Evolutionary conservation across 2,888 invertebrate genomes (phyloP).

Genomic region (Theretra japonica): DNA sequence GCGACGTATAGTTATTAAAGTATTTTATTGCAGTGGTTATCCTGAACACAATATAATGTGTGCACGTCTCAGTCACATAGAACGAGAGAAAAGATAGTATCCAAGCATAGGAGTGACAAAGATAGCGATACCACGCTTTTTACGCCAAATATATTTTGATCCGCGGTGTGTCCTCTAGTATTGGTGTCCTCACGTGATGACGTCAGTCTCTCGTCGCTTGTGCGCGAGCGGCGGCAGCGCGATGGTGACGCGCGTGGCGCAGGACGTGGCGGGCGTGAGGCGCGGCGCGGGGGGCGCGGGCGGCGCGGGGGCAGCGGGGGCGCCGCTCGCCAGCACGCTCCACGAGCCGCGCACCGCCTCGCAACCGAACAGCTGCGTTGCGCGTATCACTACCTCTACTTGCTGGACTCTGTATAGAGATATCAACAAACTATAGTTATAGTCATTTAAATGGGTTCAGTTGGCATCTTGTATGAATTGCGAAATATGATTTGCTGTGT

Average conservation of each 20-base stretch:
- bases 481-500: too few relatives aligned
- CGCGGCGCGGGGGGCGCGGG: conserved; percentile 38
- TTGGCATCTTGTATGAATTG: too few relatives aligned
- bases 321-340: conserved; percentile 37
- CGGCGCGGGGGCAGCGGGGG: conserved; percentile 36
- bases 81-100: too few relatives aligned
- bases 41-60: too few relatives aligned
- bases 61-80: too few relatives aligned
- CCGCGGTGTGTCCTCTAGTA: background rate
- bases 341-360: conserved; percentile 46
- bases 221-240: conserved; percentile 51
- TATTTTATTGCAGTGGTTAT: too few relatives aligned
- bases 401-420: conserved; percentile 46
- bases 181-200: conserved; percentile 53
- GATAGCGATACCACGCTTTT: too few relatives aligned
- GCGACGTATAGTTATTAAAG: too few relatives aligned
- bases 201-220: conserved; percentile 48
- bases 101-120: too few relatives aligned
- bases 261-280: conserved; percentile 18
- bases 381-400: conserved; percentile 49
- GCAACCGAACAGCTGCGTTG: conserved; percentile 60
- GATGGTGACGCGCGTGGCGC: conserved; percentile 37
- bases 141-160: too few relatives aligned
- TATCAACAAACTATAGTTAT: background rate
- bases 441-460: too few relatives aligned